Base-by-base conservation (phyloP, 2,113 vertebrate genomes). In the Chloropsis cyanopogon region DNA sequence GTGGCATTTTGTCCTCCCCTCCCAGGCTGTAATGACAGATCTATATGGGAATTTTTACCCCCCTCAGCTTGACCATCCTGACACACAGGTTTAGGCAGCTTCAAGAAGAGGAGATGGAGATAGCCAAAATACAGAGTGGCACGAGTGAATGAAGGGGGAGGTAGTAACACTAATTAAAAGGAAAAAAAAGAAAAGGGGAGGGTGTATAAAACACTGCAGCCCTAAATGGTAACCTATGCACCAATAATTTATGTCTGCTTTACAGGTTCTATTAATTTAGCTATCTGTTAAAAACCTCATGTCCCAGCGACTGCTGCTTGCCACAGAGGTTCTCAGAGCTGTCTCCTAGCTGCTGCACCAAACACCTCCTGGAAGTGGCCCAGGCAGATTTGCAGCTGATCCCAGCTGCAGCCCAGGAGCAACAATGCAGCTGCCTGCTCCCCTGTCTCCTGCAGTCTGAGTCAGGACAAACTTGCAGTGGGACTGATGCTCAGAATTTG, bases 181-280 rank as follows among this genome's bases (percentile, higher is more conserved):
- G 82, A 89, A 56, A 83, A 64, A 77, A 84, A 96, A 87, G 31
- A 52, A 92, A 64, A 95, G 94, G 72, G 68, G 33, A 78, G 56
- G 25, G 42, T 64, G 66, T 76, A 86, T 73, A 71, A 85, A 90
- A 90, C 76, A 31, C 19, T 82, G 69, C 69, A 90, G 61, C 60
- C 92, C 80, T 92, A 86, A 93, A 93, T 10, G 33, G 77, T 88
- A 97, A 96, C 90, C 77, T 96, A 92, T 86, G 81, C 90, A 95
- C 85, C 1, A 82, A 94, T 66, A 96, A 96, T 83, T 94, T 91
- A 95, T 44, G 44, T 75, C 94, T 94, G 88, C 60, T 96, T 95
- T 90, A 84, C 65, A 94, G 84, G 70, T 93, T 94, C 75, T 96
- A 19, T 90, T 89, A 88, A 57, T 85, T 96, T 81, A 92, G 83